phyloP scores from a whole-genome alignment of 2,888 invertebrate genomes.

The Melinopterus prodromus region DNA sequence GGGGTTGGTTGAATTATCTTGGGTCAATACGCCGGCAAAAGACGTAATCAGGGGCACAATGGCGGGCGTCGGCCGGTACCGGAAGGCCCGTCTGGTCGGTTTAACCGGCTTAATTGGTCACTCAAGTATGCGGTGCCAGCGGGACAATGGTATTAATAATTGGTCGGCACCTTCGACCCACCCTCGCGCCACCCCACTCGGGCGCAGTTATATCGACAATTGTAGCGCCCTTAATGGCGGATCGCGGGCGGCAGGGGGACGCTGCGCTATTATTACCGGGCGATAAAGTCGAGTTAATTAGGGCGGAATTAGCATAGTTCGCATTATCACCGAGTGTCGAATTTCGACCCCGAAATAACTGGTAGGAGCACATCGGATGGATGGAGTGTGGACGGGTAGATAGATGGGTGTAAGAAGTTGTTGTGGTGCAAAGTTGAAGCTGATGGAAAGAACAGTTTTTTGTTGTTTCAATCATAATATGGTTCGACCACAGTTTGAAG shows the following conservation, averaged over 20 bases:
- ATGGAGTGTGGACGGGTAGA: background rate
- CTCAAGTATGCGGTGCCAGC: constrained; percentile 26
- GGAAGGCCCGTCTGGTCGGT: background rate
- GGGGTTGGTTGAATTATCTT: background rate
- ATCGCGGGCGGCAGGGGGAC: constrained; percentile 20
- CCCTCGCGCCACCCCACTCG: too few relatives aligned
- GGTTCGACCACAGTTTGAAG: too few relatives aligned
- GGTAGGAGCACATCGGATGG: background rate
- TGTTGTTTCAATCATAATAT: too few relatives aligned
- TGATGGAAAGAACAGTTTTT: too few relatives aligned
- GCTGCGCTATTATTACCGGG: constrained; percentile 39
- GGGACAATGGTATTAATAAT: constrained; percentile 34
- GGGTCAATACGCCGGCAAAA: background rate
- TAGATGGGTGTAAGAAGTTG: too few relatives aligned
- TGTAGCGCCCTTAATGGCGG: background rate
- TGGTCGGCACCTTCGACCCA: constrained; percentile 17
- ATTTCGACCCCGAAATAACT: background rate
- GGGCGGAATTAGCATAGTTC: constrained; percentile 44
- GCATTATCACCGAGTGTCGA: constrained; percentile 30
- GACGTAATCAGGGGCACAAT: background rate
- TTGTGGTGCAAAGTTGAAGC: too few relatives aligned
- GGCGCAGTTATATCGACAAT: constrained; percentile 18
- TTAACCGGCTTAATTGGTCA: constrained; percentile 25
- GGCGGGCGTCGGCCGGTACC: background rate
- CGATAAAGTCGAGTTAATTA: constrained; percentile 44